phyloP scores from a whole-genome alignment of 2,113 vertebrate genomes.

The Siniperca chuatsi region DNA sequence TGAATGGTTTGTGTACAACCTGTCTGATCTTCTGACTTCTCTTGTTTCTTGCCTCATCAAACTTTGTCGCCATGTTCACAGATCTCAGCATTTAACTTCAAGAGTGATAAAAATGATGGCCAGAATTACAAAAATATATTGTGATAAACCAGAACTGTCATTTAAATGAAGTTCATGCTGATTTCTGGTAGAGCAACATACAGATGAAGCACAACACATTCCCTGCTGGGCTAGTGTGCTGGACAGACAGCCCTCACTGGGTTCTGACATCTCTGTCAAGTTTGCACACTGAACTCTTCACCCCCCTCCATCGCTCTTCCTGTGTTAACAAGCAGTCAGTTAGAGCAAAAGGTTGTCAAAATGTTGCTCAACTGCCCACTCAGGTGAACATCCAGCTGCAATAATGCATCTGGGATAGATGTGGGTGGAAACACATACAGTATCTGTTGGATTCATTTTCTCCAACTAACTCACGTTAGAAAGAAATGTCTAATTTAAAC shows the following conservation, averaged over 20 bases:
- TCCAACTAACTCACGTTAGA: conserved; percentile 47
- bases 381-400: conserved; percentile 43
- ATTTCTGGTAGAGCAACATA: conserved; percentile 2
- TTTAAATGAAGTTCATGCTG: conserved; percentile 7
- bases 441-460: conserved; percentile 56
- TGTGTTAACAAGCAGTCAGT: conserved; percentile 34
- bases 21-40: not conserved
- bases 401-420: conserved; percentile 38
- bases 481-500: conserved; percentile 72
- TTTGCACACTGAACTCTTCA: not conserved
- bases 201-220: not conserved
- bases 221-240: not conserved
- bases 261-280: not conserved
- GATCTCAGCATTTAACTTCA: not conserved
- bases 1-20: not conserved
- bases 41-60: not conserved
- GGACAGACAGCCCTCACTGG: not conserved
- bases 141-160: not conserved
- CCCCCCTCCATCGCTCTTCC: not conserved
- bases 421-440: conserved; percentile 43
- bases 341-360: conserved; percentile 31
- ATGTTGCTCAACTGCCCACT: conserved; percentile 25
- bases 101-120: not conserved
- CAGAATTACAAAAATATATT: not conserved
- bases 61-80: not conserved